phyloP scores from a whole-genome alignment of 2,797 vertebrate genomes.

The Hozukius guyotensis region DNA sequence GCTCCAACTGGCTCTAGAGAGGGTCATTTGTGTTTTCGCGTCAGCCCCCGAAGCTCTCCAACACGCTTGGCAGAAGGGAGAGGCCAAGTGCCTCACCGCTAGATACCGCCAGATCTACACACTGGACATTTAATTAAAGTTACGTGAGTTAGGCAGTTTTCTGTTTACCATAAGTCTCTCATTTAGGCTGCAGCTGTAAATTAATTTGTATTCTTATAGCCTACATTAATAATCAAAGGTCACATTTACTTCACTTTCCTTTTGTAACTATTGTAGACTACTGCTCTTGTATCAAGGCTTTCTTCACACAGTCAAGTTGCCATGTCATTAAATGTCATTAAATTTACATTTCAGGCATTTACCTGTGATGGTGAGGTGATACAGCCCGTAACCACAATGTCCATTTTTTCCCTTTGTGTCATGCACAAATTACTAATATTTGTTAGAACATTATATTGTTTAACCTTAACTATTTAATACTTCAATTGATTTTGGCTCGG shows the following conservation, averaged over 20 bases:
- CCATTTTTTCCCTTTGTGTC: not conserved
- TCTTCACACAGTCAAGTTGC: not conserved
- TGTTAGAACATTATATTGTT: not conserved
- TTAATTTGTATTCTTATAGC: not conserved
- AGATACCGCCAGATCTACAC: too few species aligned
- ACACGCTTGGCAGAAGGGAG: too few species aligned
- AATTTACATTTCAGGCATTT: not conserved
- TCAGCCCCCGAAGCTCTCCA: too few species aligned
- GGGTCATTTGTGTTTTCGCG: too few species aligned
- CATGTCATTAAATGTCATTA: not conserved
- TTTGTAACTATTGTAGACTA: not conserved
- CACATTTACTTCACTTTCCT: not conserved
- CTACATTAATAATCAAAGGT: not conserved
- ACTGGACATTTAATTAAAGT: conserved; percentile 41
- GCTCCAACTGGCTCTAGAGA: too few species aligned
- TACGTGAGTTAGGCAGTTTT: conserved; percentile 84
- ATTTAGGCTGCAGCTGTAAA: conserved; percentile 72
- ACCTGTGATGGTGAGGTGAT: not conserved
- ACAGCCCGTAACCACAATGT: too few species aligned
- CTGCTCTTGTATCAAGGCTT: not conserved
- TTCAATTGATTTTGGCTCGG: not conserved
- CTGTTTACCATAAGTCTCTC: conserved; percentile 76
- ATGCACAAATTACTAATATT: not conserved
- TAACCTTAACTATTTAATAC: not conserved
- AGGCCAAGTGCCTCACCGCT: too few species aligned